Conservation (phyloP, 2,797 vertebrate genomes). For the Pteronotus mesoamericanus region DNA sequence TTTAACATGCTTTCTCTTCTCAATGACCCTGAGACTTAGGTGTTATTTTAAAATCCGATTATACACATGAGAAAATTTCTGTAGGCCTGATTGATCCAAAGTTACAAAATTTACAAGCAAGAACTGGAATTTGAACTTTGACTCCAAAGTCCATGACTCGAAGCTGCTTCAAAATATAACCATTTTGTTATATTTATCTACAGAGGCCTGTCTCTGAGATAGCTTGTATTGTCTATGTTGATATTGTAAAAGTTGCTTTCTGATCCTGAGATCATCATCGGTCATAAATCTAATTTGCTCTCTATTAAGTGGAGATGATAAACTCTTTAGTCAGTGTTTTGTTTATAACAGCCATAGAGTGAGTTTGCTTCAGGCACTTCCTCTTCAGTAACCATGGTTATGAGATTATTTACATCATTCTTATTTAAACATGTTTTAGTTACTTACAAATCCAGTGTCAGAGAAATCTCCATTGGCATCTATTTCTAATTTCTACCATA, state of each 20-base stretch:
- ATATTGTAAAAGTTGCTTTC: neutral
- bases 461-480: neutral
- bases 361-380: neutral
- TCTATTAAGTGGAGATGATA: neutral
- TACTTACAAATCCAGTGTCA: neutral
- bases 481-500: neutral
- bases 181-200: neutral
- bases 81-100: constrained; percentile 12
- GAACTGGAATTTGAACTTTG: neutral
- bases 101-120: neutral
- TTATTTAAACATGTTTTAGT: neutral
- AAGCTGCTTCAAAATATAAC: neutral
- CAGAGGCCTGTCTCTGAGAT: neutral
- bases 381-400: neutral
- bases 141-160: neutral
- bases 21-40: neutral
- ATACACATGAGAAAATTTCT: neutral
- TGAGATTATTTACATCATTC: neutral
- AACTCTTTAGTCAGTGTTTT: neutral
- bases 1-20: neutral
- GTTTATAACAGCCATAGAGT: neutral
- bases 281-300: neutral
- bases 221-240: neutral
- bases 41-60: neutral
- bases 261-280: neutral